phyloP scores from a whole-genome alignment of 2,113 vertebrate species.

The Ifrita kowaldi region DNA sequence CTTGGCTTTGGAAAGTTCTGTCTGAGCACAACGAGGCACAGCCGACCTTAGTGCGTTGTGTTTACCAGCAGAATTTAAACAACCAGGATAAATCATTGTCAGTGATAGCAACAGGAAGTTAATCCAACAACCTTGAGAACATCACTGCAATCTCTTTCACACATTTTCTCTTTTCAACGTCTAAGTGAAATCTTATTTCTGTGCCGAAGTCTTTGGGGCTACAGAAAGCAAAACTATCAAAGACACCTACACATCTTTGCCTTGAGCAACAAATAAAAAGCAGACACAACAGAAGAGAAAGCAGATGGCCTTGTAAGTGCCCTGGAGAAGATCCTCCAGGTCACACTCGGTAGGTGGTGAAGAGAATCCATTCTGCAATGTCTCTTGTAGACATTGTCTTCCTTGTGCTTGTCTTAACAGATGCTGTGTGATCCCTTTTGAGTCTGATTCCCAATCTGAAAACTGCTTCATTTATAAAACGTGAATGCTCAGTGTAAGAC shows the following conservation, averaged over 20 bases:
- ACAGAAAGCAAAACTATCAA: slow-evolving; percentile 9
- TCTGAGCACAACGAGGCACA: background rate
- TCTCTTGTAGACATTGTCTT: slow-evolving; percentile 6
- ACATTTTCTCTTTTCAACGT: slow-evolving; percentile 7
- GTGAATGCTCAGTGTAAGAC: background rate
- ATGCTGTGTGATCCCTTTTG: background rate
- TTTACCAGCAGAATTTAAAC: slow-evolving; percentile 45
- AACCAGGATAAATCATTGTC: slow-evolving; percentile 51
- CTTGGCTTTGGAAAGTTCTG: background rate
- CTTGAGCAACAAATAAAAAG: background rate
- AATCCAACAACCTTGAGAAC: slow-evolving; percentile 38
- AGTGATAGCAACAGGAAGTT: slow-evolving; percentile 23
- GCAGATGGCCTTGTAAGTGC: slow-evolving; percentile 1
- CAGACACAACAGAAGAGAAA: slow-evolving; percentile 18
- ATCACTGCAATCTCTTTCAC: slow-evolving; percentile 32
- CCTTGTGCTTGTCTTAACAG: background rate
- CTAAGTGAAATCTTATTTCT: slow-evolving; percentile 14
- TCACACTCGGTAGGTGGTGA: background rate
- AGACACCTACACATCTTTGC: background rate
- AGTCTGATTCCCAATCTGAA: background rate
- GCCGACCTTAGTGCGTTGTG: background rate
- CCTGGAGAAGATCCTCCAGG: background rate
- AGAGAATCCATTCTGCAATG: background rate
- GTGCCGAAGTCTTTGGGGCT: background rate
- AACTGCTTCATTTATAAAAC: background rate